Base-by-base conservation (phyloP, 2,888 invertebrate genomes). In the Deroplatys truncata region DNA sequence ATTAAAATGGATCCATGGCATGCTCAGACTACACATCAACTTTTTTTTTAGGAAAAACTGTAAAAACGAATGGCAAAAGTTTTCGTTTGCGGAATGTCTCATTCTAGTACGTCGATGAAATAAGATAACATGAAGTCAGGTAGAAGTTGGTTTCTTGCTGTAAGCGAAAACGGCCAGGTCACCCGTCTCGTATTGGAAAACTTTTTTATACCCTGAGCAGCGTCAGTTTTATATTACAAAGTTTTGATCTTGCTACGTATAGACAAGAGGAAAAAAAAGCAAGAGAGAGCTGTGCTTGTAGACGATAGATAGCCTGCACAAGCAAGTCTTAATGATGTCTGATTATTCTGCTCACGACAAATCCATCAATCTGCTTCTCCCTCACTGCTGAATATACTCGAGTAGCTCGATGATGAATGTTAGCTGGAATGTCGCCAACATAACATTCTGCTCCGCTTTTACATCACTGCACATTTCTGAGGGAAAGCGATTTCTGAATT, bases 221-320 rank as follows among this genome's bases (percentile, higher is more conserved):
- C 85, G 43, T 88, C 49, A 56, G 56, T 72, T 90, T 88, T 88
- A 29, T 86, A 88, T 85, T 86, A 88, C 86, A 84, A 90, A 90
- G 90, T 90, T 90, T 88, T 72, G 82, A 83, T 83, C 88, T 90
- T 83, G 49, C n/a, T 72, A 72, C 56, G 56, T 72, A 72, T 72
- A 72, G 84, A 84, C 28, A 84, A 84, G 84, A 84, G 25, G 7
- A 5, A 1, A 2, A 28, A 8, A 84, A 8, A 84, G 84, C 1
- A 16, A 84, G 25, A 84, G 84, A 84, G 28, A 84, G 28, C 9
- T 72, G 56, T 72, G 56, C 56, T 72, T 72, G 56, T 20, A 72
- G 56, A 72, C 56, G 56, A 72, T 72, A 72, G 43, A 43, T 43
- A 43, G 56, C 56, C 20, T 72, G 56, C 56, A 72, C 56, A 72